Conservation (phyloP, 1,140 invertebrate species). For the Triops longicaudatus region DNA sequence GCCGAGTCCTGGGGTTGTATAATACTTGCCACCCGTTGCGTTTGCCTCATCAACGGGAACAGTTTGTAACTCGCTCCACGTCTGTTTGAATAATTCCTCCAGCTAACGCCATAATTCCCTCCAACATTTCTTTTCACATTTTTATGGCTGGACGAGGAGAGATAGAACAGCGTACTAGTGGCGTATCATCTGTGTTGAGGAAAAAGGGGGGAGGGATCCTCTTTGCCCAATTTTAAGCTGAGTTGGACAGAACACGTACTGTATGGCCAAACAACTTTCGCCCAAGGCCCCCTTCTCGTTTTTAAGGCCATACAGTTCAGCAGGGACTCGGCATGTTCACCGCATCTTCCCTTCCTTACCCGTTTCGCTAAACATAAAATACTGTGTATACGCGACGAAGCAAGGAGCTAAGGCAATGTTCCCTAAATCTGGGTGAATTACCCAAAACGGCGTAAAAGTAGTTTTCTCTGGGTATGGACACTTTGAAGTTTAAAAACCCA, state of each 20-base stretch:
- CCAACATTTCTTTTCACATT: neutral
- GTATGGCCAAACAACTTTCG: neutral
- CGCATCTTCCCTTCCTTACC: neutral
- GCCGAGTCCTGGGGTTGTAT: neutral
- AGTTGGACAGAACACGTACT: neutral
- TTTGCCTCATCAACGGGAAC: neutral
- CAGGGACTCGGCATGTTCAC: neutral
- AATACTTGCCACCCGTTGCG: slow-evolving; percentile 2
- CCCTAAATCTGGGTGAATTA: no score
- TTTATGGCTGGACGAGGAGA: neutral
- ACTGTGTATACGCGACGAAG: no score
- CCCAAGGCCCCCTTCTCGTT: neutral
- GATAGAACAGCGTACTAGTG: neutral
- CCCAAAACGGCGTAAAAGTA: no score
- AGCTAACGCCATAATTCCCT: slow-evolving; percentile 7
- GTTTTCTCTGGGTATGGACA: no score
- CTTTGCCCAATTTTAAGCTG: neutral
- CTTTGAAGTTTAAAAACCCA: no score
- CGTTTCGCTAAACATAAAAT: no score
- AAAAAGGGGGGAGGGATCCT: neutral
- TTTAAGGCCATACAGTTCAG: neutral
- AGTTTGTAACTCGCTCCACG: neutral
- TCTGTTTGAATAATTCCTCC: neutral
- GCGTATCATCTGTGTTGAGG: neutral
- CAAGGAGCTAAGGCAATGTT: no score